Percentiles rank a stretch among this genome's conserved stretches.
Conservation (phyloP, 1,140 invertebrate species). For the Drosophila melanica region DNA sequence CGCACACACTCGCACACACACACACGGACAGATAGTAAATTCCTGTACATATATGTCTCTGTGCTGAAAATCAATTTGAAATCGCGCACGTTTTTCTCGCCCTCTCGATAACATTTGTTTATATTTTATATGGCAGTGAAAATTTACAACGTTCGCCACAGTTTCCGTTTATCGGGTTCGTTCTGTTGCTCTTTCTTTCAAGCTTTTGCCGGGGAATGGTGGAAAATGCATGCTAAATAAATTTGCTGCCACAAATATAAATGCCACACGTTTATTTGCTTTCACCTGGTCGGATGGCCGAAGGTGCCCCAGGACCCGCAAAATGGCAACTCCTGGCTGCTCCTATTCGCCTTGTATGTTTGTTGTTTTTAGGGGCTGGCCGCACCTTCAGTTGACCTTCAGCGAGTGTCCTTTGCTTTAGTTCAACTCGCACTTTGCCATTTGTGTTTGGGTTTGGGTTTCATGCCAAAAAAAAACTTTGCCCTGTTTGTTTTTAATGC, state of each 20-base stretch:
- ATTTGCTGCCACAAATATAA: slow-evolving; percentile 77
- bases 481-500: slow-evolving; percentile 62
- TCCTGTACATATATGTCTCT: background rate
- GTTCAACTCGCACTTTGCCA: slow-evolving; percentile 8
- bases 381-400: slow-evolving; percentile 71
- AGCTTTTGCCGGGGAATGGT: background rate
- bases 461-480: slow-evolving; percentile 26
- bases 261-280: slow-evolving; percentile 74
- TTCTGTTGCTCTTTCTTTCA: slow-evolving; percentile 7
- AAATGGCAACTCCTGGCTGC: slow-evolving; percentile 20
- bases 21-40: background rate
- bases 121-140: slow-evolving; percentile 43
- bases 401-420: slow-evolving; percentile 37
- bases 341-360: slow-evolving; percentile 16
- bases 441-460: slow-evolving; percentile 37
- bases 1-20: slow-evolving; percentile 2
- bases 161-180: background rate
- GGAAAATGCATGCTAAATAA: slow-evolving; percentile 63
- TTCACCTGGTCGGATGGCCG: slow-evolving; percentile 27
- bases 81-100: slow-evolving; percentile 47
- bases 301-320: slow-evolving; percentile 14
- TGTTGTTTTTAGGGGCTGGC: slow-evolving; percentile 11
- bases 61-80: slow-evolving; percentile 66
- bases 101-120: slow-evolving; percentile 9
- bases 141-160: slow-evolving; percentile 49